Evolutionary conservation across 2,888 invertebrate genomes (phyloP).

Genomic region (Amblyteles armatorius): DNA sequence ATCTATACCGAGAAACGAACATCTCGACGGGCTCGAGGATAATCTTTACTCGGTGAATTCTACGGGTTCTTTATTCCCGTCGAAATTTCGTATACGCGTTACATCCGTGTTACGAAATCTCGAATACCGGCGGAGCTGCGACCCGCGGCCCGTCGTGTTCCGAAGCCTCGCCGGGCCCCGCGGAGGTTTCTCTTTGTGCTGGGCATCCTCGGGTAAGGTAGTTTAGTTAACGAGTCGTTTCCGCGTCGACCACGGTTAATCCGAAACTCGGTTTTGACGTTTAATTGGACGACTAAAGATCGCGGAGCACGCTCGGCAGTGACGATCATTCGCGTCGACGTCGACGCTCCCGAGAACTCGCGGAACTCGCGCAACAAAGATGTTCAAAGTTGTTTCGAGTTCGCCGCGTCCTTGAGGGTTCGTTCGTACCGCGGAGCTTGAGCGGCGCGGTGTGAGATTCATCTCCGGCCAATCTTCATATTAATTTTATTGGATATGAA

Average conservation of each 20-base stretch:
- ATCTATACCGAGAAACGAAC: neutral
- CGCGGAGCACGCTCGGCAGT: neutral
- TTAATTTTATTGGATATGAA: slow-evolving; percentile 2
- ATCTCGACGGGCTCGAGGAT: neutral
- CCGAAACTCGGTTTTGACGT: slow-evolving; percentile 8
- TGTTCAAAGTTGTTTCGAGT: too few relatives aligned
- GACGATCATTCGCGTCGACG: neutral
- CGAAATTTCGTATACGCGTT: neutral
- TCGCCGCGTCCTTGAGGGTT: too few relatives aligned
- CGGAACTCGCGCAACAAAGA: too few relatives aligned
- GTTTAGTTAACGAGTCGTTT: slow-evolving; percentile 20
- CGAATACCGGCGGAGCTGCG: neutral
- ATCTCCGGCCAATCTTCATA: neutral
- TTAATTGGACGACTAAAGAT: slow-evolving; percentile 25
- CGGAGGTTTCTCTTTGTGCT: slow-evolving; percentile 7
- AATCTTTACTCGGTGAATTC: neutral
- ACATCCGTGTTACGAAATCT: neutral
- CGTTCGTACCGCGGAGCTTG: too few relatives aligned
- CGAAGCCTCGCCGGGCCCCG: neutral
- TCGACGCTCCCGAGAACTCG: too few relatives aligned
- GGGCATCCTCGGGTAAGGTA: neutral
- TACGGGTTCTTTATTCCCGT: neutral
- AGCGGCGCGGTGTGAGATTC: neutral
- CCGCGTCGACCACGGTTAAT: slow-evolving; percentile 22
- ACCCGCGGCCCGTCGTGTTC: neutral